Percentiles rank a stretch among this genome's conserved stretches.
phyloP scores from a whole-genome alignment of 2,888 invertebrate genomes.

The Ariolimax columbianus region DNA sequence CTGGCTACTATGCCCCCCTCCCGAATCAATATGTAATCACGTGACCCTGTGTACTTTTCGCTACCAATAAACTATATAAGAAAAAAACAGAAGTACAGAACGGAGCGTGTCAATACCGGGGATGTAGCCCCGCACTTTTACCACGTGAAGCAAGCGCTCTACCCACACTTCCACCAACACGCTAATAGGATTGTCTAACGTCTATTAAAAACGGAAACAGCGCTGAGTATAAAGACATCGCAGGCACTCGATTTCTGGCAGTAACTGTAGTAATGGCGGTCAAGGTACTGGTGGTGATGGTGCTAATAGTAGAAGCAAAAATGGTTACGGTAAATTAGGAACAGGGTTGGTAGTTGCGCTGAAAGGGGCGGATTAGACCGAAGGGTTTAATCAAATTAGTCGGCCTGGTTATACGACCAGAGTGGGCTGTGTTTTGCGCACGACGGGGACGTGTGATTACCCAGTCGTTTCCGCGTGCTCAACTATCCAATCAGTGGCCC shows the following conservation, averaged over 20 bases:
- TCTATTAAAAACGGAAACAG: not conserved
- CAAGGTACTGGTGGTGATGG: not conserved
- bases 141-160: too few species aligned
- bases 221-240: not conserved
- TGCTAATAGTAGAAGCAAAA: not conserved
- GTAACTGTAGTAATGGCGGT: not conserved
- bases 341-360: slow-evolving; percentile 4
- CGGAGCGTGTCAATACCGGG: too few species aligned
- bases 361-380: slow-evolving; percentile 23
- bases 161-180: too few species aligned
- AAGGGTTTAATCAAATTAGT: slow-evolving; percentile 46
- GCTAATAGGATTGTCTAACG: not conserved
- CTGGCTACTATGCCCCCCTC: too few species aligned
- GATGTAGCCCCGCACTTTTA: too few species aligned
- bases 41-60: too few species aligned
- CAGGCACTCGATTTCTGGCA: not conserved
- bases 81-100: too few species aligned
- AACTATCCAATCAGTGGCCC: slow-evolving; percentile 44
- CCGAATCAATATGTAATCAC: too few species aligned
- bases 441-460: slow-evolving; percentile 36
- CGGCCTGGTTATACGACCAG: slow-evolving; percentile 31
- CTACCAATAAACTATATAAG: too few species aligned
- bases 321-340: slow-evolving; percentile 35
- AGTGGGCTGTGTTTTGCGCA: slow-evolving; percentile 38
- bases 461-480: slow-evolving; percentile 32